Base-by-base conservation (phyloP, 1,140 invertebrate species). In the Eueides isabella region DNA sequence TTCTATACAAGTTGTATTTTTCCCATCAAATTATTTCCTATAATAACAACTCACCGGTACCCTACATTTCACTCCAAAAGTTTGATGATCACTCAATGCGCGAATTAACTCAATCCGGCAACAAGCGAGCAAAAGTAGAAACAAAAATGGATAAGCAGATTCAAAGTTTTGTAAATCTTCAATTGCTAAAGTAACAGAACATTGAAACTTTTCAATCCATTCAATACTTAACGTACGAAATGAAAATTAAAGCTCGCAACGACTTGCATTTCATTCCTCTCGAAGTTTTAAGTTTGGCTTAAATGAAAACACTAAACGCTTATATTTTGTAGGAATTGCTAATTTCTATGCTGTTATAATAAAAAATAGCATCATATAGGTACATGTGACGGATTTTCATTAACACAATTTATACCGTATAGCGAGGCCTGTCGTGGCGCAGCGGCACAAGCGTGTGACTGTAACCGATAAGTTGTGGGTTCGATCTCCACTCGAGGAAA, bases 111-210 rank as follows among this genome's bases (percentile, higher is more conserved):
- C 55, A 67, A 67, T 67, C 66, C 26, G 30, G 9, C 6, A 19
- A 55, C 44, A 23, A 55, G 44, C 44, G 19, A 55, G 9, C 4
- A 55, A 55, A 55, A 55, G 48, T 26, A 30, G 5, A 55, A 23
- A 30, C 66, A 31, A 48, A 67, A 67, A 67, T 55, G 41, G n/a
- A 55, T 55, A 67, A 67, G 66, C 66, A 67, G 66, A 48, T 67
- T 5, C 12, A 31, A 67, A 67, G 33, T 67, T 67, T 55, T 33
- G 66, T 67, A 67, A 67, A 67, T 67, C 41, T 67, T 67, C 7
- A 55, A 55, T 55, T 38, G 44, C 44, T 19, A 48, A 48, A 48
- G 44, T 26, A 48, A 48, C 44, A 26, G 19, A 48, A 23, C 19
- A 48, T 48, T 23, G 19, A 23, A 48, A 48, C 44, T 48, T 48